These are phyloP conservation scores for Brachionus asplanchnoidis DNA, from an alignment of 1,140 invertebrate species.

Conservation along the genomic window DNA sequence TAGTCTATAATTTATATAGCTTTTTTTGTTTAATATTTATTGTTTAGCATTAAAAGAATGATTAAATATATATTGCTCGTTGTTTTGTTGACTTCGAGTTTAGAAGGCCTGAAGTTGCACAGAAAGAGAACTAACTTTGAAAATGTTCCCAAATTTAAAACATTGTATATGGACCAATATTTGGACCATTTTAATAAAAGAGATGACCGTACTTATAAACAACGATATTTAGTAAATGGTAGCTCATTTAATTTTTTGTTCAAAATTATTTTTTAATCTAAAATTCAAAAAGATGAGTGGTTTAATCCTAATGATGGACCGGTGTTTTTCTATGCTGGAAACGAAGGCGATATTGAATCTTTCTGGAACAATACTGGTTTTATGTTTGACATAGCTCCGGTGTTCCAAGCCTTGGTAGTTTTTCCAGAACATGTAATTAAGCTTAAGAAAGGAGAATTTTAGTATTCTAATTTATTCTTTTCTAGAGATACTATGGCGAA, in stretches of 20 bases:
- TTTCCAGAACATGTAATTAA: constrained; percentile 73
- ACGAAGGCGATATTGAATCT: constrained; percentile 83
- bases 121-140: neutral
- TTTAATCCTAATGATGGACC: constrained; percentile 60
- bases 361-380: constrained; percentile 92
- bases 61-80: neutral
- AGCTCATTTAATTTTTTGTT: neutral
- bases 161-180: constrained; percentile 30
- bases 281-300: constrained; percentile 18
- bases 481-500: constrained; percentile 75
- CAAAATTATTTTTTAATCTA: neutral
- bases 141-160: constrained; percentile 16
- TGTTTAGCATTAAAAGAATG: neutral
- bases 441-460: neutral
- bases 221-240: constrained; percentile 30
- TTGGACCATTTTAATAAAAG: constrained; percentile 41
- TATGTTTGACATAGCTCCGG: constrained; percentile 80
- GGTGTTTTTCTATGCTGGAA: constrained; percentile 94
- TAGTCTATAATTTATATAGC: neutral
- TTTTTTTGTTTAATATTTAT: neutral
- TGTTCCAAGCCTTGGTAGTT: constrained; percentile 75
- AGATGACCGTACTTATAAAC: constrained; percentile 31
- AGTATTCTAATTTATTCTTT: neutral
- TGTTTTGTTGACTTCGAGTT: neutral
- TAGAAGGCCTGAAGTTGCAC: neutral